These are phyloP conservation scores for Drosophila kohkoa DNA, from an alignment of 1,140 invertebrate species.

Conservation along the genomic window DNA sequence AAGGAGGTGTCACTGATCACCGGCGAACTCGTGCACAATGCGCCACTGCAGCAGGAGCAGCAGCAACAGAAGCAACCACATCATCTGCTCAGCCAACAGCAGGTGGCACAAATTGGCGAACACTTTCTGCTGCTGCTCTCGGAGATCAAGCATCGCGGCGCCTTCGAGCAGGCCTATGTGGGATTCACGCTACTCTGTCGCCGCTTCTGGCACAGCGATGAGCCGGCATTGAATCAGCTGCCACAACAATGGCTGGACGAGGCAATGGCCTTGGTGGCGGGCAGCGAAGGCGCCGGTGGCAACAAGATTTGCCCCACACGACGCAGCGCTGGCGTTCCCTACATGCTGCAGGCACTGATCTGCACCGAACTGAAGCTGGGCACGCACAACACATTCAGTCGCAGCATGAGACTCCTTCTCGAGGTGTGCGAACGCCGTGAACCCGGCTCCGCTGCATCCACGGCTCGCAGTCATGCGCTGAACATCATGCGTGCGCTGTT, in stretches of 20 bases:
- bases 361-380: slow-evolving; percentile 89
- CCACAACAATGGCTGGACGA: slow-evolving; percentile 90
- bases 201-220: slow-evolving; percentile 86
- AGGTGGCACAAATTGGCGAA: slow-evolving; percentile 88
- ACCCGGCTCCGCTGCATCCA: slow-evolving; percentile 26
- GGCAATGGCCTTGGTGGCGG: slow-evolving; percentile 45
- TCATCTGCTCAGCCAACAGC: slow-evolving; percentile 67
- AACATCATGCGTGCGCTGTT: slow-evolving; percentile 94
- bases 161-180: slow-evolving; percentile 97
- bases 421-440: slow-evolving; percentile 75
- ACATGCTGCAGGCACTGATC: slow-evolving; percentile 92
- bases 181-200: slow-evolving; percentile 92
- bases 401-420: slow-evolving; percentile 88
- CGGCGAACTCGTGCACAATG: slow-evolving; percentile 85
- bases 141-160: slow-evolving; percentile 96
- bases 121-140: slow-evolving; percentile 90
- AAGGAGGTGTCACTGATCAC: slow-evolving; percentile 88
- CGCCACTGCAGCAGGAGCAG: slow-evolving; percentile 70
- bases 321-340: slow-evolving; percentile 95
- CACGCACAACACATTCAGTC: slow-evolving; percentile 87
- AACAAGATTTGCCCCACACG: slow-evolving; percentile 89
- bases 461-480: slow-evolving; percentile 91
- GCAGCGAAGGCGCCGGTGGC: not conserved
- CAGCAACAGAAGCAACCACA: not conserved
- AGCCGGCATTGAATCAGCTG: slow-evolving; percentile 87